Evolutionary conservation across 2,888 invertebrate species (phyloP).

Genomic region (Archips crataeganus): DNA sequence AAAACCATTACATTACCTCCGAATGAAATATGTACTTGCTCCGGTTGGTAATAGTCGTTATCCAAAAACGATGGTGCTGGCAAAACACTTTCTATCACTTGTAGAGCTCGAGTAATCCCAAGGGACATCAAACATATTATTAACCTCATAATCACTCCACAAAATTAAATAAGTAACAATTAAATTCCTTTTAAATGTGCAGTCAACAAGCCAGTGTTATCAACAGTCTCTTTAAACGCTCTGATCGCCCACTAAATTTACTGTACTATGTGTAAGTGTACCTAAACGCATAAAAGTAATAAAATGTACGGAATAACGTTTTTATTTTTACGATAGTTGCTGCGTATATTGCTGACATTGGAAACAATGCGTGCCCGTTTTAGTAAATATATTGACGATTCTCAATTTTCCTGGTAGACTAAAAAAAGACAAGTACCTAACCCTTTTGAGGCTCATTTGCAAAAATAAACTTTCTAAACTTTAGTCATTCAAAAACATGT

Average conservation of each 20-base stretch:
- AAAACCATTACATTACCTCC: constrained; percentile 74
- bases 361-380: too few species aligned
- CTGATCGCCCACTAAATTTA: too few species aligned
- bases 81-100: constrained; percentile 1
- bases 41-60: constrained; percentile 84
- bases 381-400: too few species aligned
- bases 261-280: neutral
- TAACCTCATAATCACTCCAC: constrained; percentile 20
- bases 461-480: too few species aligned
- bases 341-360: too few species aligned
- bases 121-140: constrained; percentile 17
- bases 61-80: neutral
- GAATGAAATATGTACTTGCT: constrained; percentile 88
- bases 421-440: too few species aligned
- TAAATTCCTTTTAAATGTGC: neutral
- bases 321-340: too few species aligned
- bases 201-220: neutral
- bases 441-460: too few species aligned
- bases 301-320: too few species aligned
- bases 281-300: too few species aligned
- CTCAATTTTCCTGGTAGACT: too few species aligned
- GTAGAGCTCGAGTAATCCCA: constrained; percentile 22
- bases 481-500: neutral
- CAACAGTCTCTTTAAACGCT: too few species aligned
- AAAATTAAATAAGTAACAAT: neutral